Conservation (phyloP, 2,888 invertebrate genomes). For the Mythimna impura region DNA sequence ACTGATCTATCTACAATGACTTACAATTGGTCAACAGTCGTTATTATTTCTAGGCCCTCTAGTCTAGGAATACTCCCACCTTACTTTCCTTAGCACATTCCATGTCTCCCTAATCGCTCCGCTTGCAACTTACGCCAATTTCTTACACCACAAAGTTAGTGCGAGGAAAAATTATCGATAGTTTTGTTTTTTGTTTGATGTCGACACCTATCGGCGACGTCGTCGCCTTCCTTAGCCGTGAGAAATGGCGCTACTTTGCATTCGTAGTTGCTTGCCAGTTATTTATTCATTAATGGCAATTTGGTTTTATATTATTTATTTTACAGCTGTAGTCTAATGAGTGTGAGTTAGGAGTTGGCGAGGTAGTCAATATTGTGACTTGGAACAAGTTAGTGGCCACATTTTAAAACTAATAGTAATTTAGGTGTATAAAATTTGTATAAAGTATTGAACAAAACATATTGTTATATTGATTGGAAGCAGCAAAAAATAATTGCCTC, state of each 20-base stretch:
- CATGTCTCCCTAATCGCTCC: conserved; percentile 17
- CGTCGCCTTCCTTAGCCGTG: conserved; percentile 63
- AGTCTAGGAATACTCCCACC: too few relatives aligned
- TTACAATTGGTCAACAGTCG: too few relatives aligned
- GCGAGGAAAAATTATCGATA: conserved; percentile 69
- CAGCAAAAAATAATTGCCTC: conserved; percentile 13
- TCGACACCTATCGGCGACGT: conserved; percentile 66
- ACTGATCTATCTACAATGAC: too few relatives aligned
- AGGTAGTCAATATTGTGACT: conserved; percentile 39
- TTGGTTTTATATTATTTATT: conserved; percentile 54
- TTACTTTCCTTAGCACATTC: background rate
- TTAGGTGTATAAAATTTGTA: background rate
- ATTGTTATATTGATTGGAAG: conserved; percentile 12
- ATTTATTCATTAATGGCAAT: conserved; percentile 62
- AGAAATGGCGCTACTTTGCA: conserved; percentile 61
- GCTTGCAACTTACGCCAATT: conserved; percentile 39
- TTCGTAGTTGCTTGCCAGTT: conserved; percentile 59
- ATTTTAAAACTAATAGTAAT: conserved; percentile 11
- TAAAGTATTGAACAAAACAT: background rate
- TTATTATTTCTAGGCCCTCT: too few relatives aligned
- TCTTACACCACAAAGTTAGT: conserved; percentile 55
- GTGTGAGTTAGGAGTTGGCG: conserved; percentile 9
- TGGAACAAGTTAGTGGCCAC: conserved; percentile 5
- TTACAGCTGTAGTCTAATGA: conserved; percentile 34
- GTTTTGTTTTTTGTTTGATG: conserved; percentile 63